These are phyloP conservation scores for Actinostola sp. DNA, from an alignment of 92 coral and sea anemone species.

Conservation along the genomic window DNA sequence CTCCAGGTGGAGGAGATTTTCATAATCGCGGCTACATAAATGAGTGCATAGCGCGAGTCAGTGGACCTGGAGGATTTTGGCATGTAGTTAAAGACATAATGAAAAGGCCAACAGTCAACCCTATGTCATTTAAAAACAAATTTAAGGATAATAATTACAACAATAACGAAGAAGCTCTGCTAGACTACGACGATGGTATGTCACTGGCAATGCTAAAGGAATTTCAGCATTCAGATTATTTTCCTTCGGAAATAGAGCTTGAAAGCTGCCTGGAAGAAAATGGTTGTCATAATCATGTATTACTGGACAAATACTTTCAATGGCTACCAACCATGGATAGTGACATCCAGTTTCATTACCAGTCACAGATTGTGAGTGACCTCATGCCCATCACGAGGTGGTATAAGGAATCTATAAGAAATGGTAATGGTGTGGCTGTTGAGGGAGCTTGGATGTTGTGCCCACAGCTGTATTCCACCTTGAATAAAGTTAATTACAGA, in stretches of 20 bases:
- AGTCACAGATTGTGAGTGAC: slow-evolving; percentile 9
- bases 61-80: slow-evolving; percentile 39
- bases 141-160: too few species aligned
- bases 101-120: too few species aligned
- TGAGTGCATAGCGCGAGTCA: slow-evolving; percentile 38
- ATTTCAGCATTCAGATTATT: slow-evolving; percentile 22
- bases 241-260: slow-evolving; percentile 22
- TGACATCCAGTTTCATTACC: slow-evolving; percentile 11
- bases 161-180: slow-evolving; percentile 26
- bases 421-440: slow-evolving; percentile 26
- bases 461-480: slow-evolving; percentile 33
- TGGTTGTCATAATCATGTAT: slow-evolving; percentile 24
- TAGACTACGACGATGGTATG: slow-evolving; percentile 42
- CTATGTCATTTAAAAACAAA: too few species aligned
- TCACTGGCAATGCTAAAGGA: slow-evolving; percentile 23
- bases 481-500: slow-evolving; percentile 17
- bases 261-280: not conserved
- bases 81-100: slow-evolving; percentile 14
- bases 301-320: slow-evolving; percentile 14
- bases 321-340: slow-evolving; percentile 9
- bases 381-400: too few species aligned
- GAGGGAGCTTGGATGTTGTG: slow-evolving; percentile 34
- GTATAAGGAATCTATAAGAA: slow-evolving; percentile 4
- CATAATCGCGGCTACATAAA: slow-evolving; percentile 49
- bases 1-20: slow-evolving; percentile 52